Evolutionary conservation across 2,113 vertebrate genomes (phyloP), one percentile per base, ranked within the genome.

Genomic region (Antechinus stuartii): DNA sequence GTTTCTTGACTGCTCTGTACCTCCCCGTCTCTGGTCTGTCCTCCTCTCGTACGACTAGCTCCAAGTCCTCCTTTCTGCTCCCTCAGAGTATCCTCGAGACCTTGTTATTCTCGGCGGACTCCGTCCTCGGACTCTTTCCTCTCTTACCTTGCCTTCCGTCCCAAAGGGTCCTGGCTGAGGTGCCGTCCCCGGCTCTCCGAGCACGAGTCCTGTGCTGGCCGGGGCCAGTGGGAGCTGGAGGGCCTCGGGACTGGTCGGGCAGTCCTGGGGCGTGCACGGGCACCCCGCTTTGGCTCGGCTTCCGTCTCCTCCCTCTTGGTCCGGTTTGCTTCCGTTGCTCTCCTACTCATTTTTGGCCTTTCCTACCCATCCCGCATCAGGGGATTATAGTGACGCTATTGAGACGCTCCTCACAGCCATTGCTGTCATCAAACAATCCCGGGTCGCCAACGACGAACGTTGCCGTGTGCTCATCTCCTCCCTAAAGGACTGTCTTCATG

Each of bases 341-440:
- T 89, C 93, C 46, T 95, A 50, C 97, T 97, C 22, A 96, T 52
- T 89, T 47, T 95, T 93, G 93, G 76, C 96, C 93, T 97, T 96
- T 96, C 92, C 91, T 68, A 46, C 96, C 90, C 89, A 11, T 90
- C 61, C 89, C 57, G 27, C 14, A 6, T 7, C 96, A 99, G 99
- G 99, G 26, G 99, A 99, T 95, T 98, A 99, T 96, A 98, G 98
- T 42, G 99, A 99, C 0, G 99, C 99, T 35, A 99, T 99, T 92
- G 99, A 99, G 98, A 99, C 99, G 0, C 98, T 99, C 90, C 98
- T 99, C 90, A 99, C 99, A 0, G 99, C 99, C 95, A 99, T 99
- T 46, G 99, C 99, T 0, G 99, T 99, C 96, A 99, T 99, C 98
- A 99, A 99, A 97, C 99, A 99, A 98, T 99, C 99, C 4, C 99